These are phyloP conservation scores for Scomber japonicus DNA, from an alignment of 2,113 vertebrate genomes.

Conservation along the genomic window DNA sequence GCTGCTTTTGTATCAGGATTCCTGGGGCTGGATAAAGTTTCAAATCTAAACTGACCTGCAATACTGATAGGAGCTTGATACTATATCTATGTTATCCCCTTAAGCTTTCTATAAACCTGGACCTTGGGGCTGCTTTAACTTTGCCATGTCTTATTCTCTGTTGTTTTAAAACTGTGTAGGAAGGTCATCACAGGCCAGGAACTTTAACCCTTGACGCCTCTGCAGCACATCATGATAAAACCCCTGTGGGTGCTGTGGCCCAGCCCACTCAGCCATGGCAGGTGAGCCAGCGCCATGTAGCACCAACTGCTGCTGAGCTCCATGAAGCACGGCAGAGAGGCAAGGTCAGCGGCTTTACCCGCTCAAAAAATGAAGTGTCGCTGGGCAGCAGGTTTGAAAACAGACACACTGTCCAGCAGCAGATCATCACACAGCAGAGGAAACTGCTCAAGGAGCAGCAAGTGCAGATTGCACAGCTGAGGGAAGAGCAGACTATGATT, in stretches of 20 bases:
- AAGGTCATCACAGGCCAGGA: slow-evolving; percentile 8
- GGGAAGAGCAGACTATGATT: slow-evolving; percentile 82
- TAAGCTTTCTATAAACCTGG: neutral
- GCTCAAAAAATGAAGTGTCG: neutral
- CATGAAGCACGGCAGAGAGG: slow-evolving; percentile 29
- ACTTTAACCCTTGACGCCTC: slow-evolving; percentile 5
- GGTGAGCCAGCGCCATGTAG: slow-evolving; percentile 74
- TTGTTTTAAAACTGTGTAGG: slow-evolving; percentile 37
- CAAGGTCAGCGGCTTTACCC: neutral
- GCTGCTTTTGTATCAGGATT: slow-evolving; percentile 12
- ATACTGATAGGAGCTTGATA: neutral
- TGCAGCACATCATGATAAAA: slow-evolving; percentile 19
- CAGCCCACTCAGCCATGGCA: slow-evolving; percentile 80
- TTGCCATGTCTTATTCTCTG: neutral
- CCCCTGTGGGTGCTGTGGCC: neutral
- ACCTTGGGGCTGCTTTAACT: neutral
- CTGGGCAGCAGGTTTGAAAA: slow-evolving; percentile 78
- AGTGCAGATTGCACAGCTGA: slow-evolving; percentile 87
- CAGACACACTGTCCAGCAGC: slow-evolving; percentile 85
- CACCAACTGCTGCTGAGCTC: slow-evolving; percentile 65
- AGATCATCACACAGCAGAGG: slow-evolving; percentile 89
- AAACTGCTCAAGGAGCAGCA: slow-evolving; percentile 90
- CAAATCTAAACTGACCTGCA: slow-evolving; percentile 1
- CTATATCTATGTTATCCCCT: neutral
- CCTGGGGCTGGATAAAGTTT: neutral